These are phyloP conservation scores for Melopsittacus undulatus DNA, from an alignment of 2,797 vertebrate genomes.

Conservation along the genomic window DNA sequence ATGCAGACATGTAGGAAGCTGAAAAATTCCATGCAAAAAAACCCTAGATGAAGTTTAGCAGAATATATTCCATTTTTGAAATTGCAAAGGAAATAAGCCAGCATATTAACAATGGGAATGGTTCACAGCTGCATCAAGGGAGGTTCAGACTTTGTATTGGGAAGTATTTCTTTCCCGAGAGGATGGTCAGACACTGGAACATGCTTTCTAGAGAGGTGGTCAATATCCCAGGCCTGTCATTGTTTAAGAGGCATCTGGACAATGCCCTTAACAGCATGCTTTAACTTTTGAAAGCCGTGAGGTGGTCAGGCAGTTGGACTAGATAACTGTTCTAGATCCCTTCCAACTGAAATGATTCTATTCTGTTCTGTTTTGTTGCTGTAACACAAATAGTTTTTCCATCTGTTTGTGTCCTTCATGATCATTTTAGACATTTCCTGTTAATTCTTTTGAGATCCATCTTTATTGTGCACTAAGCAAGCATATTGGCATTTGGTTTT, in stretches of 20 bases:
- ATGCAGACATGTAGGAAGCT: conserved; percentile 18
- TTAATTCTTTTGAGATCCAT: not conserved
- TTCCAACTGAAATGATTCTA: not conserved
- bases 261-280: not conserved
- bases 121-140: not conserved
- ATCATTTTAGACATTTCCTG: not conserved
- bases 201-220: not conserved
- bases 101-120: not conserved
- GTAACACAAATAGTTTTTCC: not conserved
- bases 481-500: not conserved
- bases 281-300: not conserved
- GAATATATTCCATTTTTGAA: not conserved
- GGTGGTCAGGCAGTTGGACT: not conserved
- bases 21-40: not conserved
- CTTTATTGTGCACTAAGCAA: not conserved
- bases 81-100: not conserved
- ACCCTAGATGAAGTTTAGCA: not conserved
- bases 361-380: not conserved
- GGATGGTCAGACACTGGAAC: not conserved
- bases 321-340: not conserved
- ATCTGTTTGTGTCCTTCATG: not conserved
- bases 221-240: not conserved
- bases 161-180: not conserved
- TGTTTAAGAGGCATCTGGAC: not conserved
- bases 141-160: not conserved